Evolutionary conservation across 2,113 vertebrate genomes (phyloP).

Genomic region (Platysteira castanea): DNA sequence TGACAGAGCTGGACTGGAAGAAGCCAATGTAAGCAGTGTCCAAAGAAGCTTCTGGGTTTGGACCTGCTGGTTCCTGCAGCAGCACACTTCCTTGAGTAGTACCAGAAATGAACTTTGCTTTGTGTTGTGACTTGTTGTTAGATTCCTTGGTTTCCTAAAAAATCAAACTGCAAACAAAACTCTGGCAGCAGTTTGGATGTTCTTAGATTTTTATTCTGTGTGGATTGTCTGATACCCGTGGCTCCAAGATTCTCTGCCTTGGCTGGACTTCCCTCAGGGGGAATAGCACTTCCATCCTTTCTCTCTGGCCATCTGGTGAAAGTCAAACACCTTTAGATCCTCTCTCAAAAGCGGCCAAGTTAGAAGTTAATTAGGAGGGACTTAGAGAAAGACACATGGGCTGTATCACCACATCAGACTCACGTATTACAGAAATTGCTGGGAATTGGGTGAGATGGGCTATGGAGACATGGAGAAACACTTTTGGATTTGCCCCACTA

Average conservation of each 20-base stretch:
- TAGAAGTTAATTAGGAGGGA: background rate
- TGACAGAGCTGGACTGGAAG: background rate
- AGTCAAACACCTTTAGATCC: background rate
- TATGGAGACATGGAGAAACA: background rate
- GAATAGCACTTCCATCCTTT: background rate
- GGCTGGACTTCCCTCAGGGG: background rate
- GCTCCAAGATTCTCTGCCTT: background rate
- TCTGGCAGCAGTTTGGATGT: background rate
- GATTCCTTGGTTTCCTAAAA: background rate
- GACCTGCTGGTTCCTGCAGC: background rate
- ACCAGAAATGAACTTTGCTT: background rate
- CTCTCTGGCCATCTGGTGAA: background rate
- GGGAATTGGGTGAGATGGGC: background rate
- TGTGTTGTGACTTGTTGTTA: background rate
- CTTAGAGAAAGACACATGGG: background rate
- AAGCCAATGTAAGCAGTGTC: background rate
- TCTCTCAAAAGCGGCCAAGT: background rate
- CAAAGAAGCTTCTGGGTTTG: background rate
- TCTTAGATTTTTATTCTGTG: background rate
- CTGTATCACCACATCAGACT: background rate
- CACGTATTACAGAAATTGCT: background rate
- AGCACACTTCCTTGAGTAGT: background rate
- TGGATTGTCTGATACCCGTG: fast-evolving
- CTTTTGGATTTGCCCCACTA: background rate
- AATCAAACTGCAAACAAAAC: background rate